A percentile compares a stretch with the other conserved stretches of the same genome.
phyloP scores from a whole-genome alignment of 2,888 invertebrate genomes.

The Troides aeacus region DNA sequence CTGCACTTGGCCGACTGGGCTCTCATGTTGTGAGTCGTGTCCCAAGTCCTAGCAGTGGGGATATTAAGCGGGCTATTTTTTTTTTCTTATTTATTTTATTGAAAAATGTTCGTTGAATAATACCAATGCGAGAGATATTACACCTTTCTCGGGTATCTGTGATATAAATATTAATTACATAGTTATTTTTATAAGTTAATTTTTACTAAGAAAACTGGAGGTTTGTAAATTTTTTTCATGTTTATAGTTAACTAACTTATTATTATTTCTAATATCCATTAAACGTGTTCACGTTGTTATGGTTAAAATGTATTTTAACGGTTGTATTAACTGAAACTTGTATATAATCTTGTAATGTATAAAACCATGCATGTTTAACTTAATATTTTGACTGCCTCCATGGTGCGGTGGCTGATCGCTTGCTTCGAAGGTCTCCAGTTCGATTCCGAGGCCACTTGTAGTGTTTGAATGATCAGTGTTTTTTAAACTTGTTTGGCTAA shows the following conservation, averaged over 20 bases:
- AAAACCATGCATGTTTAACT: not conserved
- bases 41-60: no score
- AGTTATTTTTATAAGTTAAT: constrained; percentile 37
- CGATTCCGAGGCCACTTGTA: no score
- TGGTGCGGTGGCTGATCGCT: no score
- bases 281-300: constrained; percentile 36
- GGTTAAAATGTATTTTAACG: constrained; percentile 39
- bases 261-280: constrained; percentile 41
- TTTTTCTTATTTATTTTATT: constrained; percentile 61
- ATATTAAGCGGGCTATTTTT: no score
- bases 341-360: constrained; percentile 40
- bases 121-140: constrained; percentile 65
- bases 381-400: no score
- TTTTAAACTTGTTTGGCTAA: no score
- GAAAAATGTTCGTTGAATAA: constrained; percentile 52
- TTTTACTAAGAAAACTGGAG: constrained; percentile 20
- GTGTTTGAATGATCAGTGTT: no score
- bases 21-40: no score
- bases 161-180: constrained; percentile 67
- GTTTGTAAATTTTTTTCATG: constrained; percentile 21
- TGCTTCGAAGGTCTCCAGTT: no score
- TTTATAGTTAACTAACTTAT: constrained; percentile 32
- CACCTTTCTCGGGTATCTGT: constrained; percentile 77
- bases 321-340: constrained; percentile 63
- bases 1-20: no score